phyloP scores from a whole-genome alignment of 2,888 invertebrate genomes.

The Graphium colonna region DNA sequence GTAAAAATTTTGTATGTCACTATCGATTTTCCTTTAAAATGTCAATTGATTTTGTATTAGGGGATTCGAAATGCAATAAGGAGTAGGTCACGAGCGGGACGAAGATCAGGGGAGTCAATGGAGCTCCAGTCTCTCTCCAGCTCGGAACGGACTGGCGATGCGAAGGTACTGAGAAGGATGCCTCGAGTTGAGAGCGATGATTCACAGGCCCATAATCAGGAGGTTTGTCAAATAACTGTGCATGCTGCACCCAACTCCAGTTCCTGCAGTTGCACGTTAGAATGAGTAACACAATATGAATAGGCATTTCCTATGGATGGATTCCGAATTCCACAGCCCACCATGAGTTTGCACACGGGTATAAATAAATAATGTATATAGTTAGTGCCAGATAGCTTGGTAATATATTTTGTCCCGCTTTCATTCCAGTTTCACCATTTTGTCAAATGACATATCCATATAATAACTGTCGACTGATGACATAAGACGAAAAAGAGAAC shows the following conservation, averaged over 20 bases:
- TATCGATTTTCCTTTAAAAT: no score
- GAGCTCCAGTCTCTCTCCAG: slow-evolving; percentile 76
- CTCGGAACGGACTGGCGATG: slow-evolving; percentile 61
- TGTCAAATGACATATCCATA: no score
- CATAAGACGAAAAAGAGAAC: no score
- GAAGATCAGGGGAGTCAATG: slow-evolving; percentile 82
- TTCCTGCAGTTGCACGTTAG: background rate
- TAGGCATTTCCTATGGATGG: background rate
- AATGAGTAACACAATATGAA: background rate
- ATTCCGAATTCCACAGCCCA: background rate
- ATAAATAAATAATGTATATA: background rate
- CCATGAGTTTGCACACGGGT: background rate
- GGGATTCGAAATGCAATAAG: slow-evolving; percentile 81
- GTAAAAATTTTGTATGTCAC: no score
- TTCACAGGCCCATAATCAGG: slow-evolving; percentile 69
- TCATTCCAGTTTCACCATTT: no score
- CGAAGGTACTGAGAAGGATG: slow-evolving; percentile 84
- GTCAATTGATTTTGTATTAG: slow-evolving; percentile 59
- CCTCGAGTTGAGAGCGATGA: slow-evolving; percentile 87
- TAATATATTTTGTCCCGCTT: no score
- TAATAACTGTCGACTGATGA: no score
- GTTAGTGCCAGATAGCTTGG: no score
- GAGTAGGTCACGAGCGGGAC: slow-evolving; percentile 75
- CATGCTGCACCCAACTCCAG: background rate
- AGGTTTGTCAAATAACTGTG: slow-evolving; percentile 37